A percentile compares a stretch with the other conserved stretches of the same genome.
Evolutionary conservation across 2,113 vertebrate species (phyloP).

Genomic region (Meleagris gallopavo): DNA sequence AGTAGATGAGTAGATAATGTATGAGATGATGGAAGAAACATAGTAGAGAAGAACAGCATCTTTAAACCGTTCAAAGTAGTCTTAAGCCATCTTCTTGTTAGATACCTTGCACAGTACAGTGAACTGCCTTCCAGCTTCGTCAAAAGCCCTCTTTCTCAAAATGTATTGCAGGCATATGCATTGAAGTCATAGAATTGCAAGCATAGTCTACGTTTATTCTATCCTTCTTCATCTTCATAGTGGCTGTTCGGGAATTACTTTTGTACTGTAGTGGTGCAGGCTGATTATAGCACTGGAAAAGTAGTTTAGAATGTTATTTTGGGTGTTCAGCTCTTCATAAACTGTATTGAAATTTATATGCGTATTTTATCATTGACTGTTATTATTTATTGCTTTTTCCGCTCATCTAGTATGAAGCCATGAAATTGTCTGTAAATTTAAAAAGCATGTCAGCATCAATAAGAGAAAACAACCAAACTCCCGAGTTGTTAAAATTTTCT

Average conservation of each 20-base stretch:
- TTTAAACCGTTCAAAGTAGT: not conserved
- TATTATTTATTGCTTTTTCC: not conserved
- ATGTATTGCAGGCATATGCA: not conserved
- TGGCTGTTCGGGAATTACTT: not conserved
- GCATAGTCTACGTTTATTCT: not conserved
- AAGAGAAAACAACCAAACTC: conserved; percentile 84
- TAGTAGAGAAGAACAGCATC: not conserved
- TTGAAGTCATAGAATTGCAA: not conserved
- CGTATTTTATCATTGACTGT: not conserved
- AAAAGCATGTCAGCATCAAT: conserved; percentile 87
- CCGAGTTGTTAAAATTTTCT: conserved; percentile 88
- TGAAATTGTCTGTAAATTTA: conserved; percentile 91
- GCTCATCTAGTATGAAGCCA: conserved; percentile 89
- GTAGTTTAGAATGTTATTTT: not conserved
- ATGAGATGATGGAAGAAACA: not conserved
- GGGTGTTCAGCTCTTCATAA: not conserved
- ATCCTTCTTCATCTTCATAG: accelerated
- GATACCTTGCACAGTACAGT: accelerated
- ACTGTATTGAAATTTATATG: not conserved
- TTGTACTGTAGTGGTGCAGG: not conserved
- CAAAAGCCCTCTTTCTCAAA: not conserved
- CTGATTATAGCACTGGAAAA: not conserved
- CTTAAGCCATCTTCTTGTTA: not conserved
- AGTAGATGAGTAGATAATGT: not conserved
- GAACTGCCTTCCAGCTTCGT: not conserved